phyloP scores from a whole-genome alignment of 2,113 vertebrate species.

The Drymodes brunneopygia region DNA sequence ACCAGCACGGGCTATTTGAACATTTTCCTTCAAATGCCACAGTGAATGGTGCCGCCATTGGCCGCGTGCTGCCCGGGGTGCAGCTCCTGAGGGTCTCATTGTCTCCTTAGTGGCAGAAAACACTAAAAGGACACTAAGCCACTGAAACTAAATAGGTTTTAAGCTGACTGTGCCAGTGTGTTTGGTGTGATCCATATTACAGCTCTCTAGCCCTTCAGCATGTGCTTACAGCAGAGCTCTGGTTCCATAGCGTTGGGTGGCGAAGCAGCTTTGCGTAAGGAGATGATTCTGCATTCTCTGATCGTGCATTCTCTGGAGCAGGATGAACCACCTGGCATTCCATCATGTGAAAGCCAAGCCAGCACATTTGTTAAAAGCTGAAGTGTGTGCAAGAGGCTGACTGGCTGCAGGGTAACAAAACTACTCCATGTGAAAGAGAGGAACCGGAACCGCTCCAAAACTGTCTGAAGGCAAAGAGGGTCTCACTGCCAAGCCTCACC shows the following conservation, averaged over 20 bases:
- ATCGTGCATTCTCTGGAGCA: accelerated
- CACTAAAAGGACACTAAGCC: accelerated
- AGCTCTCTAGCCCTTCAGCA: not conserved
- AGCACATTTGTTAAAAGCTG: not conserved
- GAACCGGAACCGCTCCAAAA: not conserved
- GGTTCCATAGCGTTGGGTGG: accelerated
- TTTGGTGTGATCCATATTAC: not conserved
- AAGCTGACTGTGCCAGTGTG: accelerated
- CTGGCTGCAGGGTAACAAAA: not conserved
- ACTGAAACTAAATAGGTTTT: not conserved
- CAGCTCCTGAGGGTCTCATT: accelerated
- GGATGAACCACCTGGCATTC: not conserved
- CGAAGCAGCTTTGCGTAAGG: not conserved
- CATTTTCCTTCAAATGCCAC: no score
- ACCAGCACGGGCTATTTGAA: accelerated
- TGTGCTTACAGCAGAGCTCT: accelerated
- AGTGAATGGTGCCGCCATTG: accelerated
- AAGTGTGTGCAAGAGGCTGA: not conserved
- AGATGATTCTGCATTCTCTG: not conserved
- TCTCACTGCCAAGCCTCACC: not conserved
- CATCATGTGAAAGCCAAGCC: not conserved
- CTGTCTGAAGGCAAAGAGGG: not conserved
- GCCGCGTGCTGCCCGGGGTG: accelerated
- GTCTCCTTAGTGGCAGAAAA: not conserved
- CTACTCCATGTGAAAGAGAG: accelerated